Evolutionary conservation across 2,113 vertebrate genomes (phyloP), one percentile per base, ranked within the genome.

Genomic region (Salvelinus fontinalis): DNA sequence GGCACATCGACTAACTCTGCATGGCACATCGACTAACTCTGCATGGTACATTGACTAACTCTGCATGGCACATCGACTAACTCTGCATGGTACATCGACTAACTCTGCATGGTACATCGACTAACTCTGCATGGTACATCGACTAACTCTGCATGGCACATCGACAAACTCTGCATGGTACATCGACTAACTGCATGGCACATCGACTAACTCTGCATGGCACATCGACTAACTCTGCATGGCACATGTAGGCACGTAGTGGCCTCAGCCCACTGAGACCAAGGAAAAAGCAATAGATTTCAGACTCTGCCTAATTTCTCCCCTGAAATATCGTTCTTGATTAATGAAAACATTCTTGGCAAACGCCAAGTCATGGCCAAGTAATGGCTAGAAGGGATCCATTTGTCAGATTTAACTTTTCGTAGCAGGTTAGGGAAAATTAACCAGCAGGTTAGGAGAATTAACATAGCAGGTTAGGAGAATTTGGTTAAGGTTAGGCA

Each of bases 241-340:
- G 73, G 73, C 78, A 75, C 51, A 67, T 60, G 77, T 69, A 80
- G 70, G 49, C 70, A 3, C 71, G 3, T 54, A 72, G 79, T 74
- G 75, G 83, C 68, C 71, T 73, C 66, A 73, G 70, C 73, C 82
- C 82, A 82, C 67, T 5, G 75, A 27, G 86, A 85, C 89, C 84
- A 85, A 69, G 8, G 60, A 79, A 81, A 74, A 69, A 82, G 65
- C 73, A 78, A 66, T 48, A 22, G 70, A 66, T 78, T 85, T 85
- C 73, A 60, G 75, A 80, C 31, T 48, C 12, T 2, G 11, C 29
- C 68, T 71, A 29, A 73, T 83, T 79, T 70, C 73, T 48, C 26
- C 62, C 18, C 76, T 80, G 54, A 86, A 83, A 69, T 74, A 73
- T 80, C 26, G 54, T 34, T 34, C 5, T 34, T 34, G 31, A 34